A percentile compares a stretch with the other conserved stretches of the same genome.
These are phyloP conservation scores for Hoplostethus mediterraneus DNA, from an alignment of 2,797 vertebrate species.

Conservation along the genomic window DNA sequence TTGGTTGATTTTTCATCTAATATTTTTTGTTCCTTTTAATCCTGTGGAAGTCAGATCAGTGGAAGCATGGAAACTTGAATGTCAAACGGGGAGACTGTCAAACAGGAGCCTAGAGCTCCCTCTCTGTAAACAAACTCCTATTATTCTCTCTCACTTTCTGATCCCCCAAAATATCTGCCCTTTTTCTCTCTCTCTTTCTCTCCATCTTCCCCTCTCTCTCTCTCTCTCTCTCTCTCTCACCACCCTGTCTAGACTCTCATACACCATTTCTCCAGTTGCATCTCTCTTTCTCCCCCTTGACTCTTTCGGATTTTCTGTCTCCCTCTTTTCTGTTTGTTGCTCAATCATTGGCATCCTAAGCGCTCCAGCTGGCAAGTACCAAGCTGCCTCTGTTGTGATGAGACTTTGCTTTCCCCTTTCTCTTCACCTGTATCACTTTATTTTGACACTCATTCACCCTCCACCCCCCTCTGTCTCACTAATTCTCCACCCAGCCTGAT, in stretches of 20 bases:
- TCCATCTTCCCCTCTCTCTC: background rate
- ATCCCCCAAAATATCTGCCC: conserved; percentile 41
- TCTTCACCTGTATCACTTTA: conserved; percentile 7
- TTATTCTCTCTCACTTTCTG: conserved; percentile 54
- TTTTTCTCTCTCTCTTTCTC: conserved; percentile 33
- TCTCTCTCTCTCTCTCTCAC: conserved; percentile 5
- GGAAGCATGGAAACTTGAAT: conserved; percentile 33
- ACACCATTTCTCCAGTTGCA: conserved; percentile 25
- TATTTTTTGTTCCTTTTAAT: conserved; percentile 52
- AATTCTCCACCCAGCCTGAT: background rate
- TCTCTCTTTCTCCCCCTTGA: conserved; percentile 22
- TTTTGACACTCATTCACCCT: conserved; percentile 20
- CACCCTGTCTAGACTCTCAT: conserved; percentile 21
- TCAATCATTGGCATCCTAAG: conserved; percentile 35
- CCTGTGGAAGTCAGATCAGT: conserved; percentile 34
- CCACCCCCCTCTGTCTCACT: conserved; percentile 5
- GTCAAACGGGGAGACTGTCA: conserved; percentile 53
- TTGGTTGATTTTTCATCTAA: background rate
- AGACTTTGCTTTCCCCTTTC: conserved; percentile 9
- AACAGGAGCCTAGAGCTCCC: conserved; percentile 40
- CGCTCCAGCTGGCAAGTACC: conserved; percentile 11
- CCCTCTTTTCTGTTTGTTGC: conserved; percentile 25
- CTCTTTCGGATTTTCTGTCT: conserved; percentile 16
- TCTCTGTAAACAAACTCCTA: conserved; percentile 51
- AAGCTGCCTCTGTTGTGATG: background rate